Percentiles rank a stretch among this genome's conserved stretches.
These are phyloP conservation scores for Bradypodion pumilum DNA, from an alignment of 2,797 vertebrate species.

Conservation along the genomic window DNA sequence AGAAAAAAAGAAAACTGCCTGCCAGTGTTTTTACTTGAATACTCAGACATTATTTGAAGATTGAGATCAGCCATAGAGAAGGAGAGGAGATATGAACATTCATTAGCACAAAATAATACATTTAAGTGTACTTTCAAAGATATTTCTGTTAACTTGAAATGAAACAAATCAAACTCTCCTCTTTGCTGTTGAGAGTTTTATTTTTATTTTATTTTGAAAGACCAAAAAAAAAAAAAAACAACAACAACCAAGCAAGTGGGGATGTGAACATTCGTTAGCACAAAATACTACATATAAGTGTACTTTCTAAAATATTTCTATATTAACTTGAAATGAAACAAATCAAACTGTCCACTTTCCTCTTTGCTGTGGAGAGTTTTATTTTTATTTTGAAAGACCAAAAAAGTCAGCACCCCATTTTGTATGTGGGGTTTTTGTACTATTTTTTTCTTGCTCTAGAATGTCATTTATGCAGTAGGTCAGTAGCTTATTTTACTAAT, in stretches of 20 bases:
- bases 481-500: slow-evolving; percentile 55
- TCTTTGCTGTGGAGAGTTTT: slow-evolving; percentile 61
- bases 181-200: slow-evolving; percentile 61
- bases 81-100: slow-evolving; percentile 59
- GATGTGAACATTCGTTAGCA: slow-evolving; percentile 68
- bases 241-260: slow-evolving; percentile 46
- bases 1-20: slow-evolving; percentile 39
- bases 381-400: slow-evolving; percentile 69
- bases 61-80: slow-evolving; percentile 53
- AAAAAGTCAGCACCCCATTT: slow-evolving; percentile 57
- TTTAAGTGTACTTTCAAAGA: slow-evolving; percentile 68
- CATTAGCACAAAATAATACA: slow-evolving; percentile 66
- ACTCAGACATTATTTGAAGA: slow-evolving; percentile 60
- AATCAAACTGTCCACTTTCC: slow-evolving; percentile 61
- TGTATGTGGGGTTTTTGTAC: slow-evolving; percentile 47
- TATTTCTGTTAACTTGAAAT: slow-evolving; percentile 69
- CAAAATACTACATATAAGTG: slow-evolving; percentile 65
- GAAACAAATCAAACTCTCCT: slow-evolving; percentile 57
- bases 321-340: slow-evolving; percentile 70
- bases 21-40: slow-evolving; percentile 46
- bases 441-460: slow-evolving; percentile 64
- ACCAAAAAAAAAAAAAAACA: too few relatives aligned
- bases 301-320: slow-evolving; percentile 62
- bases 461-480: slow-evolving; percentile 54
- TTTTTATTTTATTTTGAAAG: slow-evolving; percentile 63